Base-by-base conservation (phyloP, 1,140 invertebrate species). In the Conus betulinus region DNA sequence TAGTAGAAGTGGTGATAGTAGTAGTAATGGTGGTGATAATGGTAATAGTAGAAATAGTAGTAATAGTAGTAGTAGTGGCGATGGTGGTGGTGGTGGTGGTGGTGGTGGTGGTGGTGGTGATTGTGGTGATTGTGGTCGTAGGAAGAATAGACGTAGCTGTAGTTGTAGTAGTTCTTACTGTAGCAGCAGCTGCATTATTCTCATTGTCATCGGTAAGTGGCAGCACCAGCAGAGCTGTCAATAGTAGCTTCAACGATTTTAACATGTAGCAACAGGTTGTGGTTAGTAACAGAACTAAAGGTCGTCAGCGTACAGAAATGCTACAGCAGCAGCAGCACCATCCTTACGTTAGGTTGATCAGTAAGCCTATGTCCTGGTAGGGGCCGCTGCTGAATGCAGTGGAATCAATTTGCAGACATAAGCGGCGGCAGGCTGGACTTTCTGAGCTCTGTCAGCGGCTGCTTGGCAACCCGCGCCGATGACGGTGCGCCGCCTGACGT, bases 361-460 rank as follows among this genome's bases (percentile, higher is more conserved):
- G 15, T 0, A 60, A 60, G 57, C 57, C 57, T 5, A 15, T 15
- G 1, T 60, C 57, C 57, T 60, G 57, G 8, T 8, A 11, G 8
- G n/a, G 57, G 8, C 8, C 57, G 27, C 7, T 17, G 7, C n/a
- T 81, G 6, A 17, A 11, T 83, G 27, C 23, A 6, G 39, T 39
- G 39, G 39, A 39, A 39, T 23, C 23, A 20, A 20, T 60, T 71
- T 67, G 3, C 25, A 85, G 86, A 60, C 23, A 52, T 74, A 25
- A 85, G 27, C 27, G 96, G 97, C 90, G 94, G 96, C 5, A 97
- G 98, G 88, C 95, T 99, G 89, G 95, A 97, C 78, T 94, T 97
- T 23, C 98, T 98, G 0, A 97, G 97, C 94, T 93, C 97, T 91
- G 91, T 99, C 27, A 98, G 98, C 3, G 98, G 98, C 11, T 39